Percentiles rank a stretch among this genome's conserved stretches.
phyloP scores from a whole-genome alignment of 2,797 vertebrate species.

The Propithecus perrieri region DNA sequence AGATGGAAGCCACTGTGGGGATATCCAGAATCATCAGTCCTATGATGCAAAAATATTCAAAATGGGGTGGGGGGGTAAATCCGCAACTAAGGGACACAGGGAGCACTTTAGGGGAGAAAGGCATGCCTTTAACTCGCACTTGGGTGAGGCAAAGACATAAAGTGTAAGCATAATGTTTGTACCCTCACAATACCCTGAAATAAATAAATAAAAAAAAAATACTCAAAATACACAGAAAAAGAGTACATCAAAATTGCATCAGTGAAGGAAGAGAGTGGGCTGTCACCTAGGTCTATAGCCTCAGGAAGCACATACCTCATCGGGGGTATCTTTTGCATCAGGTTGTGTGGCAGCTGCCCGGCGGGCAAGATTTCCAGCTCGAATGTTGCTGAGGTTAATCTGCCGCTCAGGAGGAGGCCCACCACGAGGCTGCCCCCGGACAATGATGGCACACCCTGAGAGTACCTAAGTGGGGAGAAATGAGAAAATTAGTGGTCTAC shows the following conservation, averaged over 20 bases:
- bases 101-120: too few species aligned
- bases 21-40: neutral
- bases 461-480: constrained; percentile 88
- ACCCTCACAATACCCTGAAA: too few species aligned
- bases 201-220: neutral
- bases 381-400: constrained; percentile 98
- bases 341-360: constrained; percentile 92
- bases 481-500: neutral
- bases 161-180: too few species aligned
- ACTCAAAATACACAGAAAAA: neutral
- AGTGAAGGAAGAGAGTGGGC: neutral
- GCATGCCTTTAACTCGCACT: too few species aligned
- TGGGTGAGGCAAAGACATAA: too few species aligned
- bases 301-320: constrained; percentile 89
- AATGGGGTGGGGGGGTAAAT: neutral
- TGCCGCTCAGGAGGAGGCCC: constrained; percentile 97
- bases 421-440: constrained; percentile 96
- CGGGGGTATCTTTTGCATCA: constrained; percentile 93
- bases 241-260: neutral
- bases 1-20: neutral
- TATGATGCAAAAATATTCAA: neutral
- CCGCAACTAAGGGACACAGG: too few species aligned
- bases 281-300: neutral
- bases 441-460: constrained; percentile 97
- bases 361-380: constrained; percentile 93